Conservation (phyloP, 2,888 invertebrate species). For the Agriopis leucophaearia region DNA sequence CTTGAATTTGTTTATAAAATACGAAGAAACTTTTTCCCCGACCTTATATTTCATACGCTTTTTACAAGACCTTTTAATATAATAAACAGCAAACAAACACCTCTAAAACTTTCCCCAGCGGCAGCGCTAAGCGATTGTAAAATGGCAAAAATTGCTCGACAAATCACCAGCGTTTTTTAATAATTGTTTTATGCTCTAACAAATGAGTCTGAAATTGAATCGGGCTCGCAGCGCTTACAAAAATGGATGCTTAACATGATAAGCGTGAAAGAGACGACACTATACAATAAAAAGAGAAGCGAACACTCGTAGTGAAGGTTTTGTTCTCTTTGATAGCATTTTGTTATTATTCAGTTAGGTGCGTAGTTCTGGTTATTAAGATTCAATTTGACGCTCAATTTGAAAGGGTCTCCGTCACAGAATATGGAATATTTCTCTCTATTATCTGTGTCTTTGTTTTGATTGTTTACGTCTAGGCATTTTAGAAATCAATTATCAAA, state of each 20-base stretch:
- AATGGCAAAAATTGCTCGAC: constrained; percentile 78
- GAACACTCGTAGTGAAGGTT: constrained; percentile 49
- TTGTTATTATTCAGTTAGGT: constrained; percentile 59
- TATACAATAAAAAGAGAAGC: constrained; percentile 51
- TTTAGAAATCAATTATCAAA: constrained; percentile 9
- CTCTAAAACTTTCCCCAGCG: constrained; percentile 6
- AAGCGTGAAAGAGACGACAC: constrained; percentile 82
- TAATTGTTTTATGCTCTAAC: constrained; percentile 86
- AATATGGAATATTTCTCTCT: constrained; percentile 44
- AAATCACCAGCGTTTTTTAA: constrained; percentile 85
- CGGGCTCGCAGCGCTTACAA: constrained; percentile 86
- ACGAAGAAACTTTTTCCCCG: too few relatives aligned
- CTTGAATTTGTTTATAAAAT: too few relatives aligned
- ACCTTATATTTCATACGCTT: too few relatives aligned
- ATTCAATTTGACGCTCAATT: constrained; percentile 62
- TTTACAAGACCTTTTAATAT: background rate
- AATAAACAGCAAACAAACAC: background rate
- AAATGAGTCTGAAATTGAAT: constrained; percentile 91
- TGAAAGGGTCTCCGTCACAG: constrained; percentile 41
- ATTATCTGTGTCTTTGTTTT: constrained; percentile 44
- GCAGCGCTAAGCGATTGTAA: constrained; percentile 70
- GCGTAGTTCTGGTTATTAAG: constrained; percentile 58
- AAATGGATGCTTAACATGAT: constrained; percentile 90
- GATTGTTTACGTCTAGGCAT: constrained; percentile 39
- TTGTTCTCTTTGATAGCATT: constrained; percentile 61